Conservation (phyloP, 2,888 invertebrate species). For the Ormyrus pomaceus region DNA sequence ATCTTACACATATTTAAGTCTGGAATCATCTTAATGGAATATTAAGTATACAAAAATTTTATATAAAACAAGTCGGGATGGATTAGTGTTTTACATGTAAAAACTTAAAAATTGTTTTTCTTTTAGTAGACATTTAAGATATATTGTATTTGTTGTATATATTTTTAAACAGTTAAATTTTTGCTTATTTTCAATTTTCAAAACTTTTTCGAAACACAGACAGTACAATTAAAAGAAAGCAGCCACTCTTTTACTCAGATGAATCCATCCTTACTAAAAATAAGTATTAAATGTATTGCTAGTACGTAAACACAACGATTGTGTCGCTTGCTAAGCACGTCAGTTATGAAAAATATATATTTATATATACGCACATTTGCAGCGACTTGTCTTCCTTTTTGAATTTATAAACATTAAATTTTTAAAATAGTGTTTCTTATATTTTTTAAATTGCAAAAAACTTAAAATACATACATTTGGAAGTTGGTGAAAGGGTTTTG, state of each 20-base stretch:
- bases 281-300: slow-evolving; percentile 46
- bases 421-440: slow-evolving; percentile 49
- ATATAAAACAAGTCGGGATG: slow-evolving; percentile 36
- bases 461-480: slow-evolving; percentile 54
- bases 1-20: slow-evolving; percentile 46
- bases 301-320: slow-evolving; percentile 47
- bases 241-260: neutral
- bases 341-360: slow-evolving; percentile 54
- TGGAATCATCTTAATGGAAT: slow-evolving; percentile 43
- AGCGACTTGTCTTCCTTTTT: slow-evolving; percentile 30
- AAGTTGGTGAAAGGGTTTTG: slow-evolving; percentile 41
- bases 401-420: slow-evolving; percentile 51
- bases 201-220: neutral
- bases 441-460: slow-evolving; percentile 49
- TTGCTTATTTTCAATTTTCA: neutral
- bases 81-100: slow-evolving; percentile 22
- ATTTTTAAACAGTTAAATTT: slow-evolving; percentile 15
- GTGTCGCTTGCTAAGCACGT: slow-evolving; percentile 43
- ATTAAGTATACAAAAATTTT: slow-evolving; percentile 35
- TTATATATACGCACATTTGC: slow-evolving; percentile 46
- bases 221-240: too few relatives aligned
- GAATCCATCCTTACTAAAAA: slow-evolving; percentile 45
- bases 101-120: neutral
- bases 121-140: neutral
- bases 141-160: neutral